phyloP scores from a whole-genome alignment of 2,797 vertebrate genomes.

The Coreius guichenoti region DNA sequence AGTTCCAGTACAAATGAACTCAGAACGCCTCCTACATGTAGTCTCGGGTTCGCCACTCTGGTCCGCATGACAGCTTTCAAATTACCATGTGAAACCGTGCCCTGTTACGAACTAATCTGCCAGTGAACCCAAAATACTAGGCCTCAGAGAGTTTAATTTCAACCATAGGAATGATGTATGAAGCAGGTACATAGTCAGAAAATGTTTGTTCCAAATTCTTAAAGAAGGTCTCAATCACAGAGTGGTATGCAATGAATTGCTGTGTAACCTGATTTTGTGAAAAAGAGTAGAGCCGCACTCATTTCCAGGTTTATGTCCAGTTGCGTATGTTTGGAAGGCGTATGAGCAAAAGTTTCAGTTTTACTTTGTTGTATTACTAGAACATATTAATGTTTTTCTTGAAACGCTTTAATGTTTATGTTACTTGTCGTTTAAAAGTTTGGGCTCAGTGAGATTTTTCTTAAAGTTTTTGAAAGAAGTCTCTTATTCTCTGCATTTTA shows the following conservation, averaged over 20 bases:
- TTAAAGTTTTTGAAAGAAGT: no score
- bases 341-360: neutral
- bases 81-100: no score
- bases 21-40: no score
- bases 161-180: neutral
- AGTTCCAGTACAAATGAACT: no score
- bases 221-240: neutral
- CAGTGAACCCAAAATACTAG: no score
- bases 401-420: neutral
- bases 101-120: no score
- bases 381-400: neutral
- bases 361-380: neutral
- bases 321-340: neutral
- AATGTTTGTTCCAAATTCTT: neutral
- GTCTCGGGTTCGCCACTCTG: no score
- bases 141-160: no score
- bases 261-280: neutral
- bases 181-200: neutral
- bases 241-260: neutral
- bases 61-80: no score
- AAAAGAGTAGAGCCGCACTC: neutral
- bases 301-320: neutral
- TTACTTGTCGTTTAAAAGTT: neutral
- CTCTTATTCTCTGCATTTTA: no score
- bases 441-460: no score